A percentile compares a stretch with the other conserved stretches of the same genome.
Conservation (phyloP, 1,140 invertebrate genomes). For the Apis florea region DNA sequence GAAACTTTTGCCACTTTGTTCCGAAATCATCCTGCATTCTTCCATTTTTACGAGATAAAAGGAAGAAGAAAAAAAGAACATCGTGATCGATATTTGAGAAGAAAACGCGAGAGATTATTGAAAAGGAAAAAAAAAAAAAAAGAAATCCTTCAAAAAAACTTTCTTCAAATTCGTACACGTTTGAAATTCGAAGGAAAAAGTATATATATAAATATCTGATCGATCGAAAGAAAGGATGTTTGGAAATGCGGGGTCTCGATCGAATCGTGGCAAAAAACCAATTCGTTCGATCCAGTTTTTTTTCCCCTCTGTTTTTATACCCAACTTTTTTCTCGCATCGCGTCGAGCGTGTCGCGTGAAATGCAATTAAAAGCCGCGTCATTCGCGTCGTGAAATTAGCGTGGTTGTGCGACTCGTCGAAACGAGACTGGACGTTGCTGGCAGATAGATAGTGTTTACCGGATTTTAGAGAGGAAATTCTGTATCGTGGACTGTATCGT, state of each 20-base stretch:
- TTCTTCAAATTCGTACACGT: no score
- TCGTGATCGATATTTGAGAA: no score
- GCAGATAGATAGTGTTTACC: neutral
- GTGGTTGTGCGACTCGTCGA: neutral
- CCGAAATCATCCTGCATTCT: neutral
- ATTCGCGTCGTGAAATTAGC: neutral
- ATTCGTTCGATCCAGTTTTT: neutral
- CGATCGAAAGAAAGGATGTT: neutral
- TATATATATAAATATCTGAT: neutral
- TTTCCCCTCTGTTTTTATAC: neutral
- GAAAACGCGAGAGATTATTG: no score
- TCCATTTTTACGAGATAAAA: no score
- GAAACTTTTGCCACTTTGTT: neutral
- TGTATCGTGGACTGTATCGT: neutral
- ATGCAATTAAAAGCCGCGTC: constrained; percentile 22
- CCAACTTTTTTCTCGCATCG: neutral
- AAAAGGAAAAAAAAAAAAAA: no score
- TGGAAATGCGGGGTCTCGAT: neutral
- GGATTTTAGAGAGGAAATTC: constrained; percentile 12
- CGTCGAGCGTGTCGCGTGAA: neutral
- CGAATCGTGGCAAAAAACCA: neutral
- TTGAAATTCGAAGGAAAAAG: no score
- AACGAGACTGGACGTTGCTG: neutral
- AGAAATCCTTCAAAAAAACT: no score
- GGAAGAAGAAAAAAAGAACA: no score